Base-by-base conservation (phyloP, 2,797 vertebrate species). In the Distichodus sexfasciatus region DNA sequence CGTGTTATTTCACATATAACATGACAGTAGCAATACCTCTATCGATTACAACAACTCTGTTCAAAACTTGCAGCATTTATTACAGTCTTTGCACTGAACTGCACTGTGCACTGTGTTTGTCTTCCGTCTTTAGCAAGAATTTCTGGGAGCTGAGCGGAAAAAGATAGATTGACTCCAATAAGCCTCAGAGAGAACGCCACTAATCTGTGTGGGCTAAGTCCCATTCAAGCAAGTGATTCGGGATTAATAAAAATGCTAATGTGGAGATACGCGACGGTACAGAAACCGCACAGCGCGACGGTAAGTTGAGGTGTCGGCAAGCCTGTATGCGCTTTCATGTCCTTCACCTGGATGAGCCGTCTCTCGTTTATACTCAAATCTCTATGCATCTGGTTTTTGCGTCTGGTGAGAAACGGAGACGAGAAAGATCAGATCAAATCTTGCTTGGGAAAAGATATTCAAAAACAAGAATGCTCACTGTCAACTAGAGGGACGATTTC, bases 171-270 rank as follows among this genome's bases (percentile, higher is more conserved):
- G 70, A 77, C 85, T 82, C 76, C 66, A 75, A 78, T 83, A 88
- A 85, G 71, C 43, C 53, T 82, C 75, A 10, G 75, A 82, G 82
- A 82, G 88, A 86, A 75, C 66, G 40, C 55, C 36, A 76, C 80
- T 89, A 87, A 88, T 89, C 83, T 59, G 74, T 26, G 66, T 69
- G 68, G 69, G 83, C 80, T 83, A 82, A 88, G 87, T 87, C 86
- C 72, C 75, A 83, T 83, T 86, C 82, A 80, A 77, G 55, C 66
- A 53, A 66, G 73, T 78, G 80, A 87, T 85, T 88, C 82, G 78
- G 83, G 86, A 89, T 87, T 87, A 85, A 90, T 87, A 83, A 81
- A 88, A 87, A 89, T 87, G 84, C 79, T 80, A 87, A 90, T 90
- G 76, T 67, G 54, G 67, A 41, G 62, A 83, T 78, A 84, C 82